Percentiles rank a stretch among this genome's conserved stretches.
Conservation (phyloP, 2,797 vertebrate genomes). For the Staurois parvus region DNA sequence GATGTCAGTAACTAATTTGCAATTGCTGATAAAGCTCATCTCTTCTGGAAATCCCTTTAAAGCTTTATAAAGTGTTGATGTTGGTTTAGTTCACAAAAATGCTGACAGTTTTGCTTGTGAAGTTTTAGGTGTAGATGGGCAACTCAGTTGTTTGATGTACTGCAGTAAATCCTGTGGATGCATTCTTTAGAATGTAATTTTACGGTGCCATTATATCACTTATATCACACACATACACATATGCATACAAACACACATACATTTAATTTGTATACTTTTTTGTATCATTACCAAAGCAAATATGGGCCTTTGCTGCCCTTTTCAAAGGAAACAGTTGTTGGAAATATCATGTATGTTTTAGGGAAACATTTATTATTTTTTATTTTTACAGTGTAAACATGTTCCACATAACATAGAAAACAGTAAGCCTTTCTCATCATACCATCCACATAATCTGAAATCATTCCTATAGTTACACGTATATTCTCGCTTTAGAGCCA, state of each 20-base stretch:
- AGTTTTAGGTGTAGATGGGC: slow-evolving; percentile 17
- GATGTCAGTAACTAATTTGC: slow-evolving; percentile 66
- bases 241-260: no score
- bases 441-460: no score
- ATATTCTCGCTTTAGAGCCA: no score
- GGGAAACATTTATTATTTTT: no score
- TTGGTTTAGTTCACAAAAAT: slow-evolving; percentile 65
- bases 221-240: background rate
- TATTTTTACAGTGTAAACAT: no score
- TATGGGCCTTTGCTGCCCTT: background rate
- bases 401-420: no score
- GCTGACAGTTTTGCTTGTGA: slow-evolving; percentile 63
- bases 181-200: background rate
- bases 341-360: background rate
- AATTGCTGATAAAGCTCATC: slow-evolving; percentile 73
- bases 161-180: background rate
- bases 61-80: slow-evolving; percentile 66
- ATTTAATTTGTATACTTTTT: no score
- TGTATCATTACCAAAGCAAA: background rate
- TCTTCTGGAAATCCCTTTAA: slow-evolving; percentile 71
- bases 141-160: slow-evolving; percentile 3
- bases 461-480: no score
- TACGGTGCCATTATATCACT: background rate
- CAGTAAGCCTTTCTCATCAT: no score
- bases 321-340: background rate